Base-by-base conservation (phyloP, 2,797 vertebrate genomes). In the Phataginus tetradactyla region DNA sequence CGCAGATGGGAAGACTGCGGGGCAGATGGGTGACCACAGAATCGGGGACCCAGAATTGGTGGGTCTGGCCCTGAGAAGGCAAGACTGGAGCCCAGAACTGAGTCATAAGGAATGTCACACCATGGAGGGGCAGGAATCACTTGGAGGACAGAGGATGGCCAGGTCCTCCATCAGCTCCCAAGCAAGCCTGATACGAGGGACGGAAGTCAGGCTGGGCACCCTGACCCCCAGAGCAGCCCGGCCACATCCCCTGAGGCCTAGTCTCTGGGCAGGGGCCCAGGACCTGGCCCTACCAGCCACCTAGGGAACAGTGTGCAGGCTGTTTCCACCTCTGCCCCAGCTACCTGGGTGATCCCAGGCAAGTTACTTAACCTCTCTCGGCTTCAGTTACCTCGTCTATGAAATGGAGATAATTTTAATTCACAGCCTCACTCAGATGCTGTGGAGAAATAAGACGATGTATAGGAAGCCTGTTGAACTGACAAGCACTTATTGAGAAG, bases 301-400 rank as follows among this genome's bases (percentile, higher is more conserved):
- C 63, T 6, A 15, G 75, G 37, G 63, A 55, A 12, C 7, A 21
- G 55, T 0, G 3, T 0, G 3, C 3, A 18, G 34, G 21, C 7
- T n/a, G 18, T 17, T 55, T 66, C 29, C 3, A 11, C 29, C 17
- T 20, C 55, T 15, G 21, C 27, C 51, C 87, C 42, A 39, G 29
- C 64, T 18, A 0, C 14, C 83, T 71, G 77, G 92, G 74, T 66
- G 64, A 74, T 51, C 27, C 7, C 1, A 23, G 83, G 42, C 63
- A 71, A 57, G 72, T 81, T 23, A n/a, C 59, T 39, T 13, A 39
- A 32, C 32, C 49, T 91, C 49, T 90, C 78, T 85, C 72, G 42
- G 49, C 37, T 53, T 85, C 10, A 7, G 10, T 21, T 29, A 27
- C 32, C n/a, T 27, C 23, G 5, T 59, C 77, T 21, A 0, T 39